Evolutionary conservation across 2,797 vertebrate species (phyloP).

Genomic region (Discoglossus pictus): DNA sequence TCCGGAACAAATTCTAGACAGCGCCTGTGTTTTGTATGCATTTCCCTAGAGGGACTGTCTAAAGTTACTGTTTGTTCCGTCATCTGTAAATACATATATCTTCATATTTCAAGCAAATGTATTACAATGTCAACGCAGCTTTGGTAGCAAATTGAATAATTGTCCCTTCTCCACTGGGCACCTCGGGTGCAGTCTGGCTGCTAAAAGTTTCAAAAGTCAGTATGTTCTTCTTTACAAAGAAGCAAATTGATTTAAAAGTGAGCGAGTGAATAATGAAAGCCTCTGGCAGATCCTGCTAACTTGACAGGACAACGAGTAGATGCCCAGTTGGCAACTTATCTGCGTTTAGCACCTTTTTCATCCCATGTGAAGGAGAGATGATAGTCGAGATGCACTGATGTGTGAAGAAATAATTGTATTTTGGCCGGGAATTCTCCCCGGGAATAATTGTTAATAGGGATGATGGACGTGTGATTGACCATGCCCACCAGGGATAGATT

Average conservation of each 20-base stretch:
- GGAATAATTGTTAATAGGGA: constrained; percentile 50
- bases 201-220: constrained; percentile 36
- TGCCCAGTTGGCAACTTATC: constrained; percentile 51
- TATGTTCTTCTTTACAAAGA: constrained; percentile 23
- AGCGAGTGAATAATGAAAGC: constrained; percentile 34
- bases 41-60: constrained; percentile 36
- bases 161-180: constrained; percentile 25
- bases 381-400: constrained; percentile 48
- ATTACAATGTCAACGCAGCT: constrained; percentile 44
- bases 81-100: constrained; percentile 50
- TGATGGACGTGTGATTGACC: constrained; percentile 50
- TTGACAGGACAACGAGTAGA: constrained; percentile 44
- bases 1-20: constrained; percentile 28
- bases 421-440: constrained; percentile 41
- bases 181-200: constrained; percentile 33
- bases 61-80: constrained; percentile 45
- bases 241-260: constrained; percentile 46
- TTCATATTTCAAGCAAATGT: constrained; percentile 49
- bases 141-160: constrained; percentile 42
- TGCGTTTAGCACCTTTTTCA: constrained; percentile 49
- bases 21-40: constrained; percentile 32
- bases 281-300: constrained; percentile 46
- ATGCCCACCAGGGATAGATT: constrained; percentile 46
- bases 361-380: constrained; percentile 47
- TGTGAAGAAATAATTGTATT: constrained; percentile 53